Conservation (phyloP, 2,113 vertebrate species). For the Cygnus buccinator region DNA sequence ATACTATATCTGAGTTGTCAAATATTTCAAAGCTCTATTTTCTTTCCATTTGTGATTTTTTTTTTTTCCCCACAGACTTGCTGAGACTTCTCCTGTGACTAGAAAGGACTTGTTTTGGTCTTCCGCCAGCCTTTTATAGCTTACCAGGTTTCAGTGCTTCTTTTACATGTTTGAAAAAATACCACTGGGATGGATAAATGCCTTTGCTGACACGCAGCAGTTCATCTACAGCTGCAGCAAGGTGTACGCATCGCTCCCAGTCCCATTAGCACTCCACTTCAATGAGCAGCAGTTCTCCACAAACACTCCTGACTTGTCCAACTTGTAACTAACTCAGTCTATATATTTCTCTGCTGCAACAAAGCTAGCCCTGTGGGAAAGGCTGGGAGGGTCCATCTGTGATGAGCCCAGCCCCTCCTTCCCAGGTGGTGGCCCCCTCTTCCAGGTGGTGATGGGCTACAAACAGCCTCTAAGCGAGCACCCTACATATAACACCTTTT, state of each 20-base stretch:
- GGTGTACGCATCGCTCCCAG: neutral
- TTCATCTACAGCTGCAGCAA: neutral
- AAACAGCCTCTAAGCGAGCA: neutral
- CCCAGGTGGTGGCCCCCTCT: neutral
- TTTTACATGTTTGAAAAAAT: neutral
- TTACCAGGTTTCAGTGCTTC: neutral
- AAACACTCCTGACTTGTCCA: neutral
- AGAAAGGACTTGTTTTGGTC: rapidly evolving
- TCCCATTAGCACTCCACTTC: neutral
- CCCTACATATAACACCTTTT: neutral
- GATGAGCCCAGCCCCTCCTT: neutral
- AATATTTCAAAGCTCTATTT: neutral
- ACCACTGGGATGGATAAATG: neutral
- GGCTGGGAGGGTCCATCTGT: neutral
- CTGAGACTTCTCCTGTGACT: neutral
- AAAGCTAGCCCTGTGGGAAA: neutral
- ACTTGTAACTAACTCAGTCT: neutral
- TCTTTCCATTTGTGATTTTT: neutral
- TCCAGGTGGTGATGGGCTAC: neutral
- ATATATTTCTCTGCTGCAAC: neutral
- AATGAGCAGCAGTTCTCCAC: neutral
- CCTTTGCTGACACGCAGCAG: neutral
- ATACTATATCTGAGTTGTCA: neutral
- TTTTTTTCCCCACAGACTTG: rapidly evolving
- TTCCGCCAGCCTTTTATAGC: neutral